Percentiles rank a stretch among this genome's conserved stretches.
These are phyloP conservation scores for Proales similis DNA, from an alignment of 1,140 invertebrate genomes.

Conservation along the genomic window DNA sequence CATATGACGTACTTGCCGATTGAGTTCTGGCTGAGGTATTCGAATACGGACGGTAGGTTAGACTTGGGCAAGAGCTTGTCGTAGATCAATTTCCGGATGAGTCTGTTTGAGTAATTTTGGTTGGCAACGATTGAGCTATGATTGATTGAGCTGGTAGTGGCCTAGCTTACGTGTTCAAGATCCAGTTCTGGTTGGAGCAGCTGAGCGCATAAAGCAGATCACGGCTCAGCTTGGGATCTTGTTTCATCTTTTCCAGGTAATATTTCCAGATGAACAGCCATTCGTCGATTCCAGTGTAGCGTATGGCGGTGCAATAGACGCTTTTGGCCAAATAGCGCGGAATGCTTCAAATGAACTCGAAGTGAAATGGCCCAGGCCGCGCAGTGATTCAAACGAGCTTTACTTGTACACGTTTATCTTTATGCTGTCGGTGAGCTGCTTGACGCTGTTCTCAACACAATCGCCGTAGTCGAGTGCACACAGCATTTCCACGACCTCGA, in stretches of 20 bases:
- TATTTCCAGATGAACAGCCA: slow-evolving; percentile 30
- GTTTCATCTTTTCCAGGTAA: not conserved
- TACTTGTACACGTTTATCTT: slow-evolving; percentile 37
- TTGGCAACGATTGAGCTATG: not conserved
- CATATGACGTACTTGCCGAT: slow-evolving; percentile 33
- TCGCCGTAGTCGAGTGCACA: slow-evolving; percentile 31
- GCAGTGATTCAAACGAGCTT: not conserved
- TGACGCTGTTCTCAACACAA: slow-evolving; percentile 36
- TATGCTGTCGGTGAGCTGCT: slow-evolving; percentile 30
- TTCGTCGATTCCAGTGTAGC: slow-evolving; percentile 31
- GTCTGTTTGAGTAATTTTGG: not conserved
- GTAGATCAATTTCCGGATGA: slow-evolving; percentile 20
- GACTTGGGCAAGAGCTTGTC: slow-evolving; percentile 3
- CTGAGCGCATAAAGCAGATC: slow-evolving; percentile 26
- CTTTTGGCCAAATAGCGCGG: slow-evolving; percentile 25
- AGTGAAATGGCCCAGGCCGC: not conserved
- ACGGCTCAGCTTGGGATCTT: not conserved
- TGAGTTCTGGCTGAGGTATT: slow-evolving; percentile 30
- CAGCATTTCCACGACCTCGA: slow-evolving; percentile 24
- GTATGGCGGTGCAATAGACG: slow-evolving; percentile 35
- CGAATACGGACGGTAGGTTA: slow-evolving; percentile 2
- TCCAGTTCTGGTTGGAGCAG: slow-evolving; percentile 34
- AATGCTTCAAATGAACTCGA: not conserved
- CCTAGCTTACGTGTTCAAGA: slow-evolving; percentile 27
- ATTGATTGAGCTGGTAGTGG: no score